Conservation (phyloP, 2,113 vertebrate species). For the Alectura lathami region DNA sequence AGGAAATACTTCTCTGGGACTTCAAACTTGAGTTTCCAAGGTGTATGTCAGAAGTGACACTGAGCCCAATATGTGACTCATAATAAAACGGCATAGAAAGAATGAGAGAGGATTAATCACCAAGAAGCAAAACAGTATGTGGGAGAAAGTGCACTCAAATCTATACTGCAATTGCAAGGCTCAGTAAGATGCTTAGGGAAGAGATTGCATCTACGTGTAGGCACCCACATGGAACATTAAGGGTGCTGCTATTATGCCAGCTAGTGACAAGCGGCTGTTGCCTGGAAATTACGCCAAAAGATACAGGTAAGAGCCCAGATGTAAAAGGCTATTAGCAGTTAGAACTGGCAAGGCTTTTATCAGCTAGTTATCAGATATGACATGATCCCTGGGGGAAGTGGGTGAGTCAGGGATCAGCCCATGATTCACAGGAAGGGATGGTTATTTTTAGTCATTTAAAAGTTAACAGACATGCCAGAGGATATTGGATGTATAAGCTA, state of each 20-base stretch:
- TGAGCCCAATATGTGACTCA: slow-evolving; percentile 41
- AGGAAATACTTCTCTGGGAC: not conserved
- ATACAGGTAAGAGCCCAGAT: not conserved
- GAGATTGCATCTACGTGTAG: slow-evolving; percentile 22
- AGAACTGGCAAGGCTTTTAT: not conserved
- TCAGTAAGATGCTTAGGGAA: not conserved
- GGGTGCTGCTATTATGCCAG: slow-evolving; percentile 37
- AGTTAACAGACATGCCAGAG: not conserved
- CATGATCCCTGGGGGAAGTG: not conserved
- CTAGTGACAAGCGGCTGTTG: slow-evolving; percentile 9
- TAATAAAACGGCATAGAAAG: not conserved
- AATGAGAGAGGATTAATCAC: slow-evolving; percentile 65
- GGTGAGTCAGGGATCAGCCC: not conserved
- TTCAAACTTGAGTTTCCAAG: slow-evolving; percentile 24
- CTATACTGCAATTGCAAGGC: slow-evolving; percentile 9
- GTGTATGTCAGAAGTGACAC: slow-evolving; percentile 12
- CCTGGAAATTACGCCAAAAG: slow-evolving; percentile 11
- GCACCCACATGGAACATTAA: slow-evolving; percentile 20
- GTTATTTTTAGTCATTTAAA: slow-evolving; percentile 40
- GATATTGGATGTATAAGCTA: not conserved
- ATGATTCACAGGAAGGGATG: slow-evolving; percentile 42
- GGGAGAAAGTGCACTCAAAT: slow-evolving; percentile 42
- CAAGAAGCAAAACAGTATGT: slow-evolving; percentile 47
- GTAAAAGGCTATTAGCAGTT: not conserved
- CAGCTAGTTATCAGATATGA: not conserved